These are phyloP conservation scores for Rhinella marina DNA, from an alignment of 2,797 vertebrate species.

Conservation along the genomic window DNA sequence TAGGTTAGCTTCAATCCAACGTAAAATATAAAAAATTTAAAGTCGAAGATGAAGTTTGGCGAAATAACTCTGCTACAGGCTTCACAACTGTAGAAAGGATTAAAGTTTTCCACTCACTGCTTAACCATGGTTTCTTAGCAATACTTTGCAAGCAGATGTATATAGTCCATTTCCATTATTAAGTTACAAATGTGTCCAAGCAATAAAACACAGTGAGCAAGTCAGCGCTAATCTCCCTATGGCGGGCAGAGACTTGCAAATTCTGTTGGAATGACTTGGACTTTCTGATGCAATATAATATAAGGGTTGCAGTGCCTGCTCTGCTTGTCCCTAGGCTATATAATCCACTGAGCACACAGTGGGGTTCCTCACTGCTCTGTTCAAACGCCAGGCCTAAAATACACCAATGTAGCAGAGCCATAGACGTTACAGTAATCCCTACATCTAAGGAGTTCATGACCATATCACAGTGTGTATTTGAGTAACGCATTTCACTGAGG, in stretches of 20 bases:
- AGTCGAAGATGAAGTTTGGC: neutral
- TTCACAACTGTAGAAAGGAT: neutral
- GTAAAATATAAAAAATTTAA: neutral
- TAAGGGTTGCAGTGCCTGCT: slow-evolving; percentile 41
- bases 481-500: neutral
- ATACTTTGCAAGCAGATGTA: neutral
- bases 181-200: neutral
- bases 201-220: neutral
- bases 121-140: neutral
- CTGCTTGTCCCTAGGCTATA: slow-evolving; percentile 4
- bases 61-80: neutral
- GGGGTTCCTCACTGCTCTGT: neutral
- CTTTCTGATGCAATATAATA: slow-evolving; percentile 60
- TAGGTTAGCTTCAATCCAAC: neutral
- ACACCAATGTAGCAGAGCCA: neutral
- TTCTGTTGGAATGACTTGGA: slow-evolving; percentile 19
- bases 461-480: neutral
- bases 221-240: slow-evolving; percentile 8
- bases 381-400: neutral
- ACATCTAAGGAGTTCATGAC: neutral
- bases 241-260: slow-evolving; percentile 41
- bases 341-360: neutral
- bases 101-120: neutral
- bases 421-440: neutral
- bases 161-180: neutral